Evolutionary conservation across 2,797 vertebrate species (phyloP).

Genomic region (Dendrocincla fuliginosa): DNA sequence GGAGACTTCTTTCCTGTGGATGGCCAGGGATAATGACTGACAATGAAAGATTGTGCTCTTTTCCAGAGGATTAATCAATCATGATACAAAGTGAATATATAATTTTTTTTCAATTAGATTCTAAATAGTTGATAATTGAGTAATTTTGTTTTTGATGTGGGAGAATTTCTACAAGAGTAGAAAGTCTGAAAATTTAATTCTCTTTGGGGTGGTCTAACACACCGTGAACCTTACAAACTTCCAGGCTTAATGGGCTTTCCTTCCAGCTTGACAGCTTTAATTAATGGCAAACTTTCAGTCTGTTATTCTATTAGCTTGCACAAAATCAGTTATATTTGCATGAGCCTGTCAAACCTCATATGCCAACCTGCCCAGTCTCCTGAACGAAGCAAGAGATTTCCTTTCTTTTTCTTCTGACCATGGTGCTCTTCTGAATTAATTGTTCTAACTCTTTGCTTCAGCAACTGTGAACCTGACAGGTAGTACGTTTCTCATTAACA

Average conservation of each 20-base stretch:
- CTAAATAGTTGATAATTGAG: not conserved
- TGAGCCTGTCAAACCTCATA: slow-evolving; percentile 25
- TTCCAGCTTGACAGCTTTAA: slow-evolving; percentile 40
- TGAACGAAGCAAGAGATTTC: not conserved
- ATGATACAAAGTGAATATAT: not conserved
- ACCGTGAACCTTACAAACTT: not conserved
- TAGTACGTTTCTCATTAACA: not conserved
- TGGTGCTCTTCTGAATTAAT: not conserved
- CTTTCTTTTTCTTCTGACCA: not conserved
- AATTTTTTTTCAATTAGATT: slow-evolving; percentile 11
- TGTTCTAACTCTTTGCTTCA: not conserved
- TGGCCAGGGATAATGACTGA: not conserved
- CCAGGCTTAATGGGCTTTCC: slow-evolving; percentile 24
- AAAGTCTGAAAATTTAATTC: slow-evolving; percentile 33
- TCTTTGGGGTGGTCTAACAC: not conserved
- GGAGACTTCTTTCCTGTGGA: not conserved
- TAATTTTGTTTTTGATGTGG: not conserved
- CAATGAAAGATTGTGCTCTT: not conserved
- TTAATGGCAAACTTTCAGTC: slow-evolving; percentile 20
- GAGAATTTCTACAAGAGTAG: not conserved
- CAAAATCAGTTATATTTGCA: slow-evolving; percentile 45
- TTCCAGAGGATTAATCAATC: not conserved
- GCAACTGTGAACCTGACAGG: not conserved
- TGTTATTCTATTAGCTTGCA: slow-evolving; percentile 38
- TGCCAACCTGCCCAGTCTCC: slow-evolving; percentile 6